Evolutionary conservation across 2,888 invertebrate genomes (phyloP).

Genomic region (Idaea aversata): DNA sequence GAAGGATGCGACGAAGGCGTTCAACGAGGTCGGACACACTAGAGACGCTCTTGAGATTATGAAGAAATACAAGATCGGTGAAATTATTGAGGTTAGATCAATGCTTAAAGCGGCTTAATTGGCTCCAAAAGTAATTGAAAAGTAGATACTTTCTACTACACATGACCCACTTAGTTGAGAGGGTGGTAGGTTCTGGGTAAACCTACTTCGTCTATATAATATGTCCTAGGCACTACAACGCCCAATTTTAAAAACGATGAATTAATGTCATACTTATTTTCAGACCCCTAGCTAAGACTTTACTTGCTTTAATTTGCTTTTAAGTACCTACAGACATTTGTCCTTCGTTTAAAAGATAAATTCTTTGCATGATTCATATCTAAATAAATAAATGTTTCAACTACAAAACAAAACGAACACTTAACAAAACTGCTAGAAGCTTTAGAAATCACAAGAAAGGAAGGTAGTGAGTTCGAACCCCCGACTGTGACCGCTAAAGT

Average conservation of each 20-base stretch:
- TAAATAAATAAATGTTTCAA: neutral
- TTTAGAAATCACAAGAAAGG: too few relatives aligned
- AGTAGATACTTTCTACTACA: neutral
- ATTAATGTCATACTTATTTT: neutral
- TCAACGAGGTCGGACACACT: conserved; percentile 85
- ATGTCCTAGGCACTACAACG: neutral
- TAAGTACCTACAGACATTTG: neutral
- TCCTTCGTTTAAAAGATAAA: too few relatives aligned
- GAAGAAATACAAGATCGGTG: conserved; percentile 83
- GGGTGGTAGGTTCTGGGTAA: neutral
- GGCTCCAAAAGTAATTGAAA: neutral
- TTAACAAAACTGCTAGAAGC: too few relatives aligned
- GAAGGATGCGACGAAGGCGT: conserved; percentile 83
- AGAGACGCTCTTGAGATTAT: conserved; percentile 81
- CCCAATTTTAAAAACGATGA: neutral
- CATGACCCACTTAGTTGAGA: neutral
- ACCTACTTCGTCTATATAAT: too few relatives aligned
- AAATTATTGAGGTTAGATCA: conserved; percentile 77
- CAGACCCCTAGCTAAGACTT: neutral
- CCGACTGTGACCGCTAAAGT: too few relatives aligned
- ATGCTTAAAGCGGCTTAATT: neutral
- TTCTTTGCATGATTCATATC: neutral
- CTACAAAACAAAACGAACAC: too few relatives aligned
- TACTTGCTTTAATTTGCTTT: neutral
- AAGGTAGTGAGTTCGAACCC: too few relatives aligned